Base-by-base conservation (phyloP, 2,113 vertebrate genomes). In the Pagrus major region DNA sequence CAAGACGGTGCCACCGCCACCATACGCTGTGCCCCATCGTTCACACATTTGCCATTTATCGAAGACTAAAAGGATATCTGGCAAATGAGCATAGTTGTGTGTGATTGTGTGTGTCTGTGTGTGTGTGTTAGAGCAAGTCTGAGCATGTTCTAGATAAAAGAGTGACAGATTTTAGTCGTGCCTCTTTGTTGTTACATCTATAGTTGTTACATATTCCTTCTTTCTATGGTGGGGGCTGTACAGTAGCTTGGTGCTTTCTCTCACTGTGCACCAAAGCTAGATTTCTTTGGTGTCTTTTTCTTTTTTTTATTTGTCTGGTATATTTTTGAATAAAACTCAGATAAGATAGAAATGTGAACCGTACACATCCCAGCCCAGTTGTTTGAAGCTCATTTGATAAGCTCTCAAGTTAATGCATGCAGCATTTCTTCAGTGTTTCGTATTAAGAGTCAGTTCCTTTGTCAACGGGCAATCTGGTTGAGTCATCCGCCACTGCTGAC, bases 281-380 rank as follows among this genome's bases (percentile, higher is more conserved):
- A 51, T 59, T 82, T 73, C 39, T 71, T 80, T 81, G 58, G 49
- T 85, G 74, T 61, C 70, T 64, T 25, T n/a, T 65, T n/a, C n/a
- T 49, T 54, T 68, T 61, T 18, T 70, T 14, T 9, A n/a, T 84
- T 67, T 63, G 35, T 82, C 29, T 80, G 66, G 41, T 85, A 27
- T 83, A 55, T 79, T 67, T 80, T 81, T 86, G 20, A 76, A 74
- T 71, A 64, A 77, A 74, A 80, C 71, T 72, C 74, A 86, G 70
- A 80, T 80, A 65, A 79, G 81, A 71, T 81, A 89, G 86, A 89
- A 91, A 91, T 91, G 92, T 92, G 91, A 94, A 91, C 67, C 71
- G 27, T 70, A 83, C 76, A 78, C 75, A 85, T 76, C 85, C 84
- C 79, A 86, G 81, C 39, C 77, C 80, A 73, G 86, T 85, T 84